Percentiles rank a stretch among this genome's conserved stretches.
Conservation (phyloP, 1,140 invertebrate genomes). For the Bathynomus jamesi region DNA sequence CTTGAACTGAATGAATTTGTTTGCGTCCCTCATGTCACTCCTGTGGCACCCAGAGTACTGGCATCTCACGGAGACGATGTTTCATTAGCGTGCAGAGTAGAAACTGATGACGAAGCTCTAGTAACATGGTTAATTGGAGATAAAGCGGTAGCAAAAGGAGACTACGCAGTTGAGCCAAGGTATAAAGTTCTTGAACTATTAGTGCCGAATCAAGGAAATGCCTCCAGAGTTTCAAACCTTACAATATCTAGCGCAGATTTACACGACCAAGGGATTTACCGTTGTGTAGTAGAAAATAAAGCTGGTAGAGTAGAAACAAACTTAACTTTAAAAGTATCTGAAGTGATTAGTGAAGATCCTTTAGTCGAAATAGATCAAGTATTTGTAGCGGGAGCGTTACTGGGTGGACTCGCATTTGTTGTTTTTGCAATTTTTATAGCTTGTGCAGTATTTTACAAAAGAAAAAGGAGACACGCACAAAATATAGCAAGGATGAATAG, state of each 20-base stretch:
- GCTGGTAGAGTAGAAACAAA: constrained; percentile 59
- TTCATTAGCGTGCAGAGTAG: constrained; percentile 61
- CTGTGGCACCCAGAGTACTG: constrained; percentile 27
- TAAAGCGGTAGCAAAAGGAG: constrained; percentile 47
- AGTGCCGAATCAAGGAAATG: constrained; percentile 20
- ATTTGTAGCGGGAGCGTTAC: background rate
- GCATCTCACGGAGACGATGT: constrained; percentile 57
- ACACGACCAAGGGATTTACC: constrained; percentile 63
- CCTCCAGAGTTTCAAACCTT: constrained; percentile 47
- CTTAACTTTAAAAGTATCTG: constrained; percentile 57
- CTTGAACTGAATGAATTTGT: constrained; percentile 70
- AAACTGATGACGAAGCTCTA: constrained; percentile 58
- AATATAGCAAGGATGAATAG: background rate
- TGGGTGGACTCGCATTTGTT: background rate
- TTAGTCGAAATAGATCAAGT: constrained; percentile 12
- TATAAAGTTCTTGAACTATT: constrained; percentile 26
- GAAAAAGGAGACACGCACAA: background rate
- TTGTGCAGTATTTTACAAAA: background rate
- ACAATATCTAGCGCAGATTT: constrained; percentile 60
- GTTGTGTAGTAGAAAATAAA: constrained; percentile 65
- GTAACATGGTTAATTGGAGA: constrained; percentile 52
- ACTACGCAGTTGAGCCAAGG: constrained; percentile 21
- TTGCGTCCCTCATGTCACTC: constrained; percentile 53
- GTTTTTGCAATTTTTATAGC: background rate
- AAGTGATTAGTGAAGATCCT: constrained; percentile 29